A percentile compares a stretch with the other conserved stretches of the same genome.
phyloP scores from a whole-genome alignment of 2,113 vertebrate genomes.

The Rhinopomastus cyanomelas region DNA sequence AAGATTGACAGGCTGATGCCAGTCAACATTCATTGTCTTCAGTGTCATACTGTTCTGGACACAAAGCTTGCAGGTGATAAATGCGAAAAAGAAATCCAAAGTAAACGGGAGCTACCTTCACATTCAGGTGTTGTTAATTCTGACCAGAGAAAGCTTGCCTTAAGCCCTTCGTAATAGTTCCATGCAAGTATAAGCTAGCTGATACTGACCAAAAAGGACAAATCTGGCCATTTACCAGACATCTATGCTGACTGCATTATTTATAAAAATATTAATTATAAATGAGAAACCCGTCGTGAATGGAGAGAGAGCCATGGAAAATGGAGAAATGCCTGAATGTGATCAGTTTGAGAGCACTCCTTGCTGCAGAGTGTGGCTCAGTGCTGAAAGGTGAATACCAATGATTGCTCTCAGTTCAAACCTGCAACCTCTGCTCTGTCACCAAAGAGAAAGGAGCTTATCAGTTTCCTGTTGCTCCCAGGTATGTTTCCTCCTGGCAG shows the following conservation, averaged over 20 bases:
- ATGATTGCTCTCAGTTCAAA: not conserved
- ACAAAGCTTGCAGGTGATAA: not conserved
- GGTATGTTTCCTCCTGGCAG: conserved; percentile 16
- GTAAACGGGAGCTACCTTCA: not conserved
- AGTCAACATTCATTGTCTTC: not conserved
- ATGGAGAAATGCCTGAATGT: not conserved
- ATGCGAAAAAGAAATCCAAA: not conserved
- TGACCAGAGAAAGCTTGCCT: not conserved
- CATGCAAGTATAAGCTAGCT: not conserved
- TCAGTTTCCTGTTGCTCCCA: conserved; percentile 45
- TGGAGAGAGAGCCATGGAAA: not conserved
- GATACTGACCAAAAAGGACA: not conserved
- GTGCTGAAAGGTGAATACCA: not conserved
- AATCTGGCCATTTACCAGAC: not conserved
- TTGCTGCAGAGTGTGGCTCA: not conserved
- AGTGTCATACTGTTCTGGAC: not conserved
- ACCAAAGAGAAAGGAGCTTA: not conserved
- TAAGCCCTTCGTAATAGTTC: not conserved
- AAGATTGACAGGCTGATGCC: not conserved
- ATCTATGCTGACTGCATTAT: conserved; percentile 23
- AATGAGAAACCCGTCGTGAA: not conserved
- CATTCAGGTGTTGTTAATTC: not conserved
- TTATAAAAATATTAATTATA: conserved; percentile 49
- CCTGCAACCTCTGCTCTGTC: conserved; percentile 5
- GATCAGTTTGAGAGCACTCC: not conserved